Base-by-base conservation (phyloP, 2,113 vertebrate genomes). In the Sinocyclocheilus maitianheensis region DNA sequence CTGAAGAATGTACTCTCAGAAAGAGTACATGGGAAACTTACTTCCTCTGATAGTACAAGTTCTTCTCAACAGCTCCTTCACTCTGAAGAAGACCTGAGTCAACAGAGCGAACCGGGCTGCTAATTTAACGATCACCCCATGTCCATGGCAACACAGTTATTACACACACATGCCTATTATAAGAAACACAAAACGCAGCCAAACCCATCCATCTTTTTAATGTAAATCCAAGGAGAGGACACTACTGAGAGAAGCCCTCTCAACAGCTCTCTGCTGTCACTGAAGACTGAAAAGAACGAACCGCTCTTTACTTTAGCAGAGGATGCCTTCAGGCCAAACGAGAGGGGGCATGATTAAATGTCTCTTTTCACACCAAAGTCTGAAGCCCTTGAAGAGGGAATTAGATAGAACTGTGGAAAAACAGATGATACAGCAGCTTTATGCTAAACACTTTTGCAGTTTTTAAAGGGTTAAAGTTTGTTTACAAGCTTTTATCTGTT, bases 401-500 rank as follows among this genome's bases (percentile, higher is more conserved):
- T 89, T 89, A 53, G 67, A 62, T 60, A 81, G 26, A 40, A 72
- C 75, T 60, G 77, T 75, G 46, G 46, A 48, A 48, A 46, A 48
- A 48, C 11, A 48, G 72, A 87, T 63, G 55, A 89, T 83, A 84
- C 24, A 34, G 46, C n/a, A 0, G 43, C 43, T 43, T 87, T n/a
- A 88, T 88, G 46, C 87, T 48, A 16, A 53, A 75, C 0, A 0
- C n/a, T 63, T 53, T 81, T 51, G 58, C 89, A 34, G 84, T 88
- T 84, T 89, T 85, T 46, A 46, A 10, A 11, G 34, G 37, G 60
- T 75, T 76, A 84, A 88, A 78, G 85, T 89, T 89, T 88, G 89
- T 88, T 91, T 92, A 91, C 88, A 53, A 3, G 80, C 85, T 46
- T n/a, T 22, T 74, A 74, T 76, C 84, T 84, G 81, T 81, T 79